Percentiles rank a stretch among this genome's conserved stretches.
Evolutionary conservation across 2,113 vertebrate species (phyloP).

Genomic region (Lichenostomus cassidix): DNA sequence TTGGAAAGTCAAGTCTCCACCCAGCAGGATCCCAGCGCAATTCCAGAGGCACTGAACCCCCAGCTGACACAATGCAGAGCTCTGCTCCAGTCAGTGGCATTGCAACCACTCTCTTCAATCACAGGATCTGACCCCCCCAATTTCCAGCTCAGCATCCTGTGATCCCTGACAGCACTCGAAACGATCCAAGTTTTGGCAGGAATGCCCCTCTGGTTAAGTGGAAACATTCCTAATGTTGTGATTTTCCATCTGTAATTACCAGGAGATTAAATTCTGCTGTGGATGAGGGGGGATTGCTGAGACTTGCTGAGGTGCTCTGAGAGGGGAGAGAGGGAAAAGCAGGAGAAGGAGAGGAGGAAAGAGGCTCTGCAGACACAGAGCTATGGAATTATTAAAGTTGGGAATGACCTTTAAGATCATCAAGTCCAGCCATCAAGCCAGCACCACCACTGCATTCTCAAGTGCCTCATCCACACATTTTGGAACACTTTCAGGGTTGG

Average conservation of each 20-base stretch:
- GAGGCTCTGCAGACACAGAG: neutral
- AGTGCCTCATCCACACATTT: rapidly evolving
- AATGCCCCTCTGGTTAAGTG: neutral
- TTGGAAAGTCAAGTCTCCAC: neutral
- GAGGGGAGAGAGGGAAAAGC: neutral
- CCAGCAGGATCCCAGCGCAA: neutral
- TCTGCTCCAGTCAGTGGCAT: neutral
- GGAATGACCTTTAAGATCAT: neutral
- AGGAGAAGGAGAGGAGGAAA: neutral
- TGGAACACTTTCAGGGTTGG: neutral
- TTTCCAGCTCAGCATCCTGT: neutral
- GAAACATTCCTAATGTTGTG: neutral
- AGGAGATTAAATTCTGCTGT: neutral
- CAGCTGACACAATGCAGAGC: neutral
- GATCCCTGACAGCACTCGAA: neutral
- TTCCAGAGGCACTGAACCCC: neutral
- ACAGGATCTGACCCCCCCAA: rapidly evolving
- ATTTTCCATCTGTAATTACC: neutral
- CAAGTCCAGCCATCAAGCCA: neutral
- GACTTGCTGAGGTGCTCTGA: neutral
- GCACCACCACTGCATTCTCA: rapidly evolving
- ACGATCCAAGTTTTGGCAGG: neutral
- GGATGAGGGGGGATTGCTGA: neutral
- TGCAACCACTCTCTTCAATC: neutral
- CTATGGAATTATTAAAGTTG: neutral